These are phyloP conservation scores for Aselliscus stoliczkanus DNA, from an alignment of 2,797 vertebrate genomes.

Conservation along the genomic window DNA sequence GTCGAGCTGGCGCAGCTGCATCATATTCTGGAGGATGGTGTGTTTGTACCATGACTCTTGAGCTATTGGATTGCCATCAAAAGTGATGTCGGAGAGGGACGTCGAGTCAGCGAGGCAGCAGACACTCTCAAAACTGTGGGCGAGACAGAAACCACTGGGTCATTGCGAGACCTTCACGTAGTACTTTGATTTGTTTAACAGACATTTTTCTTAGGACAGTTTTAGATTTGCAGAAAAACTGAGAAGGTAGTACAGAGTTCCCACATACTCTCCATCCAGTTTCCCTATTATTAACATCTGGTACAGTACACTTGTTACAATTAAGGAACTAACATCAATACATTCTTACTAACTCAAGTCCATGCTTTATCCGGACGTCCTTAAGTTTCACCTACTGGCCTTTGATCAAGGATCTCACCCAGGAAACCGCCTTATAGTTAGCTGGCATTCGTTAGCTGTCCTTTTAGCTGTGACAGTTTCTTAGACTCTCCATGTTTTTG, in stretches of 20 bases:
- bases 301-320: background rate
- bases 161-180: background rate
- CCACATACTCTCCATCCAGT: background rate
- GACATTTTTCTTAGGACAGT: background rate
- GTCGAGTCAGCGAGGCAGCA: slow-evolving; percentile 90
- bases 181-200: background rate
- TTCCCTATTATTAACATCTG: background rate
- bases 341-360: background rate
- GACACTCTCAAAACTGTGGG: slow-evolving; percentile 91
- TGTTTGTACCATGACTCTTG: slow-evolving; percentile 99
- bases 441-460: background rate
- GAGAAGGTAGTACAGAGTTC: background rate
- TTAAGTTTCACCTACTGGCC: background rate
- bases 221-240: slow-evolving; percentile 17
- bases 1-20: slow-evolving; percentile 97
- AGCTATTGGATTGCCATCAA: slow-evolving; percentile 99
- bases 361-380: background rate
- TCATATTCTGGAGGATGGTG: slow-evolving; percentile 94
- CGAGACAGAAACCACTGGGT: slow-evolving; percentile 57
- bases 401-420: background rate
- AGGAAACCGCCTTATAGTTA: background rate
- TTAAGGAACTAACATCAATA: background rate
- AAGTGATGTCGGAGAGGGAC: slow-evolving; percentile 94
- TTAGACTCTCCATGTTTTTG: background rate
- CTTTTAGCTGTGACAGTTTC: background rate